Base-by-base conservation (phyloP, 2,888 invertebrate species). In the Cephus runcator region DNA sequence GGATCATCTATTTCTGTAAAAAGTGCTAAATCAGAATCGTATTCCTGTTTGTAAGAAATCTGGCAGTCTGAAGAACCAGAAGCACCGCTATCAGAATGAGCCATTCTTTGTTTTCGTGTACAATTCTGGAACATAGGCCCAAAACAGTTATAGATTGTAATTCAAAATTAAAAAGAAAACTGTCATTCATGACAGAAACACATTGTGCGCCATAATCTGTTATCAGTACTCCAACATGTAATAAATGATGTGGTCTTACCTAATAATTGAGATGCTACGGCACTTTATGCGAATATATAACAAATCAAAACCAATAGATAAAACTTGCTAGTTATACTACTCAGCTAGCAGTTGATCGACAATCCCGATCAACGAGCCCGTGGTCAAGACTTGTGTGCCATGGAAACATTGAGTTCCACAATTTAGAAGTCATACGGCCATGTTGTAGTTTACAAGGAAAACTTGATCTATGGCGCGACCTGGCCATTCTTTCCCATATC, bases 1-100 rank as follows among this genome's bases (percentile, higher is more conserved):
- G 88, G 85, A 1, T 83, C 81, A 40, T 91, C 91, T 73, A 90
- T 83, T 4, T 78, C 77, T 23, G 85, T 82, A 36, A 84, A 90
- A 34, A 82, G 85, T n/a, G 77, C 69, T 33, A 87, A 75, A 73
- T 85, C 85, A 68, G 80, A 79, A 34, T 85, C 82, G 15, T 75
- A 75, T 0, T 77, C 73, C 71, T 36, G 69, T 36, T 34, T 56
- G 34, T 36, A 75, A 34, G 71, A 23, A 30, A 33, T 71, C 23
- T 31, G 33, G 71, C 34, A 31, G 71, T 34, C 34, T 31, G 71
- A 71, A 71, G 33, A 71, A 71, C 31, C 71, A 71, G 31, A 33
- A 34, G 56, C 56, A 56, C 56, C 56, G 9, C 56, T 56, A 56
- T 56, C 56, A 23, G 56, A 56, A 56, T 9, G 56, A 56, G 33